Percentiles rank a stretch among this genome's conserved stretches.
These are phyloP conservation scores for Halcyon senegalensis DNA, from an alignment of 2,113 vertebrate species.

Conservation along the genomic window DNA sequence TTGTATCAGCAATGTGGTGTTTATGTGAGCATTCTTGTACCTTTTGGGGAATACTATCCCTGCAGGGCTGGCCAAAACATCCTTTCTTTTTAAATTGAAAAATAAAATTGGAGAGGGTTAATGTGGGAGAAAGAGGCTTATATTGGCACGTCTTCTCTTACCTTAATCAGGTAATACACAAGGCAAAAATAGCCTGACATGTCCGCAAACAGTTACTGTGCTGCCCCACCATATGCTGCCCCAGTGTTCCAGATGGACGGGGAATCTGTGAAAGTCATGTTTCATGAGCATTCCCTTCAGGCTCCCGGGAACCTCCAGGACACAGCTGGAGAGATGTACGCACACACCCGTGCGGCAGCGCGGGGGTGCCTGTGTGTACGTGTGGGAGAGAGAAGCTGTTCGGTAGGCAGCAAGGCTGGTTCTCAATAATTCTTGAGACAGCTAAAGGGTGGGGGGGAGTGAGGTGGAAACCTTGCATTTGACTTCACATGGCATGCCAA, in stretches of 20 bases:
- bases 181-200: conserved; percentile 41
- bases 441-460: background rate
- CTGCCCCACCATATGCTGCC: conserved; percentile 58
- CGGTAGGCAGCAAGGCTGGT: background rate
- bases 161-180: conserved; percentile 49
- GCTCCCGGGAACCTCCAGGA: conserved; percentile 55
- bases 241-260: conserved; percentile 50
- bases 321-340: conserved; percentile 58
- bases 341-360: background rate
- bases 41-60: background rate
- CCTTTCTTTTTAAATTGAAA: conserved; percentile 30
- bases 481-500: background rate
- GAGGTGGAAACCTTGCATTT: background rate
- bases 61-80: background rate
- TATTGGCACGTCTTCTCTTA: background rate
- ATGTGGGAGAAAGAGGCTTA: conserved; percentile 1
- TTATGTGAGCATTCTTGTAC: conserved; percentile 21
- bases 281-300: conserved; percentile 68
- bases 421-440: background rate
- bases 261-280: conserved; percentile 69
- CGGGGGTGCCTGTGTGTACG: accelerated
- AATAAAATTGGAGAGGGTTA: conserved; percentile 43
- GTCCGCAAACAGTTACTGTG: conserved; percentile 47
- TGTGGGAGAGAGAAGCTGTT: background rate
- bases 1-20: background rate